phyloP scores from a whole-genome alignment of 2,113 vertebrate species.

The Platysteira castanea region DNA sequence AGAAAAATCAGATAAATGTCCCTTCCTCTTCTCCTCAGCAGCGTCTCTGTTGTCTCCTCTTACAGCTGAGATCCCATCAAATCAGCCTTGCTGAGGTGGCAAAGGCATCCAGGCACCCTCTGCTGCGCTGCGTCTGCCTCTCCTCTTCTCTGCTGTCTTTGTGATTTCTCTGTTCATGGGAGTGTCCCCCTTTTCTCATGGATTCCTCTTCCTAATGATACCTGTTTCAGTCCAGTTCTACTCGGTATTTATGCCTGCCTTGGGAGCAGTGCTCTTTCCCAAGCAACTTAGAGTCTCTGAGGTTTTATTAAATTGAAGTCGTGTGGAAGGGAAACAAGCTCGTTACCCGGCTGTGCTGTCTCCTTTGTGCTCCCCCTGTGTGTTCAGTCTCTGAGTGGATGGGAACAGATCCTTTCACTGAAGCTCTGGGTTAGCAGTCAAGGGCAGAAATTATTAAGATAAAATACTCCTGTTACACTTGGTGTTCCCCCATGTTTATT shows the following conservation, averaged over 20 bases:
- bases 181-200: background rate
- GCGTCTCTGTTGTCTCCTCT: background rate
- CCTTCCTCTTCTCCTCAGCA: background rate
- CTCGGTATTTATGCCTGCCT: background rate
- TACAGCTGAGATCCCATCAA: background rate
- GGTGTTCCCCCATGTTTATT: background rate
- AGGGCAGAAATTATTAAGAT: background rate
- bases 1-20: background rate
- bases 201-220: background rate
- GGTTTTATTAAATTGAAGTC: background rate
- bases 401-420: background rate
- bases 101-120: background rate
- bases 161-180: background rate
- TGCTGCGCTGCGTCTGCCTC: fast-evolving
- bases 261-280: background rate
- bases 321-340: background rate
- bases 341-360: fast-evolving
- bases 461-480: background rate
- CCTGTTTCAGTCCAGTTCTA: background rate
- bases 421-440: background rate
- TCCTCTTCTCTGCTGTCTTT: background rate
- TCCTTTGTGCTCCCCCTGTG: background rate
- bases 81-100: background rate
- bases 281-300: background rate
- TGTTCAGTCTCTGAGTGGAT: background rate